Evolutionary conservation across 1,140 invertebrate genomes (phyloP), one percentile per base, ranked within the genome.

Genomic region (Trissolcus basalis): DNA sequence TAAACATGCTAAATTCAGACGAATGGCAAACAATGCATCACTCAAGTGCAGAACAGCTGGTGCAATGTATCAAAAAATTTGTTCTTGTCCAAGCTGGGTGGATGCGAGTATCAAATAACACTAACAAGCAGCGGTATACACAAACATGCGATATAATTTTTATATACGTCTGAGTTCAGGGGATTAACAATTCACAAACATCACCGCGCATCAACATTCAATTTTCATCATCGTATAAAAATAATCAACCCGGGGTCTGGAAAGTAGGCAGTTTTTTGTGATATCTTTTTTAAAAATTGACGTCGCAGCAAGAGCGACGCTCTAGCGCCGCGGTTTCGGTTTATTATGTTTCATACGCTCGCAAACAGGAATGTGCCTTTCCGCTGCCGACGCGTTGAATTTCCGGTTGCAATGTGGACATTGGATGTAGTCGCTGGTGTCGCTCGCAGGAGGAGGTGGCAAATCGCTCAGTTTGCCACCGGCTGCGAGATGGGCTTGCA

Each of bases 311-410:
- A 27, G 6, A 27, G 19, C 2, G 2, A 6, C 19, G 19, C 19
- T 54, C 77, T 82, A 85, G 39, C 83, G 83, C 35, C 59, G 85
- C 12, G 77, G 35, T 69, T 69, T 81, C 51, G 67, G 27, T 83
- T 96, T 96, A 85, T 96, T 97, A 83, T 94, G 94, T 73, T 92
- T 87, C 89, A 94, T 96, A 75, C 90, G 92, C 79, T 93, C 92
- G 89, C 97, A 99, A 87, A 96, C 95, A 10, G 97, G 97, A 81
- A 99, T 97, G 87, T 99, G 97, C 43, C 97, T 87, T 69, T 96
- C 94, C 0, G 97, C 97, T 0, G 95, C 96, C 0, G 88, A 88
- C 82, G 94, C 90, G 87, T 94, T 96, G 90, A 98, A 99, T 80
- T 93, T 94, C 11, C 97, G 90, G 9, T 90, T 89, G 85, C 97